These are phyloP conservation scores for Drosophila asahinai DNA, from an alignment of 1,140 invertebrate species.

Conservation along the genomic window DNA sequence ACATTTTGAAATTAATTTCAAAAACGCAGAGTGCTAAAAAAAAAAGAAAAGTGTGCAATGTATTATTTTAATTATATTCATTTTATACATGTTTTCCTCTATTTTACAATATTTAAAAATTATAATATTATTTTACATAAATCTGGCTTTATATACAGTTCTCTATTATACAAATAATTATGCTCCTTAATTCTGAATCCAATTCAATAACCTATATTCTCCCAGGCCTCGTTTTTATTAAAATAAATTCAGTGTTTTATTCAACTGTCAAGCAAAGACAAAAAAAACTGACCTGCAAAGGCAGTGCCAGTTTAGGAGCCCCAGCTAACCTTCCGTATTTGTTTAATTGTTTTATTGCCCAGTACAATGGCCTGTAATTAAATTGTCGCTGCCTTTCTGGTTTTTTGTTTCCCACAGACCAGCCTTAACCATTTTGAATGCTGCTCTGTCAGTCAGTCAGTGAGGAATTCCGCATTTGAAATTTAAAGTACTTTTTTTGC, in stretches of 20 bases:
- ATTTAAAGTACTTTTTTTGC: slow-evolving; percentile 34
- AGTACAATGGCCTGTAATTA: slow-evolving; percentile 35
- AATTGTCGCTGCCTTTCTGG: slow-evolving; percentile 24
- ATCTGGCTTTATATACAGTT: too few relatives aligned
- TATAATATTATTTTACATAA: too few relatives aligned
- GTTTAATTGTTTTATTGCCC: slow-evolving; percentile 47
- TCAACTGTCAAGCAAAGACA: too few relatives aligned
- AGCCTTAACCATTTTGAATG: slow-evolving; percentile 37
- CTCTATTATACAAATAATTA: too few relatives aligned
- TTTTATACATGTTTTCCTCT: not conserved
- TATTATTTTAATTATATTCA: not conserved
- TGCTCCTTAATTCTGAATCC: not conserved
- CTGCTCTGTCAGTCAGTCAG: slow-evolving; percentile 8
- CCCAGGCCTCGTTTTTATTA: not conserved
- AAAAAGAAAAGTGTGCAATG: not conserved
- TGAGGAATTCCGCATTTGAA: slow-evolving; percentile 39
- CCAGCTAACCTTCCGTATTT: slow-evolving; percentile 26
- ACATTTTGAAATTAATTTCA: not conserved
- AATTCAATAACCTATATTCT: not conserved
- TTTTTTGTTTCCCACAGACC: slow-evolving; percentile 36
- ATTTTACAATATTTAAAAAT: not conserved
- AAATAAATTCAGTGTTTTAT: not conserved
- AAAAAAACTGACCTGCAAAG: not conserved
- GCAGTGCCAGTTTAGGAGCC: slow-evolving; percentile 8
- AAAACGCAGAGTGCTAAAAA: not conserved